These are phyloP conservation scores for Calliopsis andreniformis DNA, from an alignment of 1,140 invertebrate genomes.

Conservation along the genomic window DNA sequence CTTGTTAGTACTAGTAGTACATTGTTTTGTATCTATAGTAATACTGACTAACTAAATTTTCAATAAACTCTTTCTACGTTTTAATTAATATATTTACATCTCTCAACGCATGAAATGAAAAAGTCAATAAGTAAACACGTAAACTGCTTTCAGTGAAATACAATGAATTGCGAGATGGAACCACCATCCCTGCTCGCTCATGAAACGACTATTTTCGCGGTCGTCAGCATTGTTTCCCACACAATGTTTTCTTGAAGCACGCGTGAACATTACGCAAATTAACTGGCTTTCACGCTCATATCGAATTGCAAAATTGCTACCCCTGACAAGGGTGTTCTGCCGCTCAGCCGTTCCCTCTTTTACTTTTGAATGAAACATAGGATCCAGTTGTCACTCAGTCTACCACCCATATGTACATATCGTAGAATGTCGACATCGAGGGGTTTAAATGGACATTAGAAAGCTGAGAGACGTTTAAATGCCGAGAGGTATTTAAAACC, in stretches of 20 bases:
- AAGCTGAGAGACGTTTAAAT: constrained; percentile 2
- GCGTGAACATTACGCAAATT: constrained; percentile 15
- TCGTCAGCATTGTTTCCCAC: constrained; percentile 12
- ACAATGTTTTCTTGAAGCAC: neutral
- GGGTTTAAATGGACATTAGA: constrained; percentile 8
- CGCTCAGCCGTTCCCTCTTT: neutral
- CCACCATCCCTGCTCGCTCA: constrained; percentile 23
- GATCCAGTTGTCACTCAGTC: constrained; percentile 9
- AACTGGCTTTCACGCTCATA: neutral
- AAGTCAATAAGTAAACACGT: constrained; percentile 1
- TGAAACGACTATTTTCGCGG: constrained; percentile 39
- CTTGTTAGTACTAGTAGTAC: too few relatives aligned
- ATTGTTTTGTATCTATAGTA: too few relatives aligned
- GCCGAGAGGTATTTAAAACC: neutral
- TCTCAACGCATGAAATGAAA: neutral
- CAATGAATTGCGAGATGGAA: constrained; percentile 34
- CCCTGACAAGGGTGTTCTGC: neutral
- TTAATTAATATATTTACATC: too few relatives aligned
- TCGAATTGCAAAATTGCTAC: constrained; percentile 16
- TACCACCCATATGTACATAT: neutral
- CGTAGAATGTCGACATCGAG: neutral
- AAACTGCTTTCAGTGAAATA: constrained; percentile 12
- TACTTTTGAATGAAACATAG: neutral
- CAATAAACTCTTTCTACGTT: too few relatives aligned
- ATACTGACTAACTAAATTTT: neutral